Conservation (phyloP, 2,113 vertebrate species). For the Chloroceryle aenea region DNA sequence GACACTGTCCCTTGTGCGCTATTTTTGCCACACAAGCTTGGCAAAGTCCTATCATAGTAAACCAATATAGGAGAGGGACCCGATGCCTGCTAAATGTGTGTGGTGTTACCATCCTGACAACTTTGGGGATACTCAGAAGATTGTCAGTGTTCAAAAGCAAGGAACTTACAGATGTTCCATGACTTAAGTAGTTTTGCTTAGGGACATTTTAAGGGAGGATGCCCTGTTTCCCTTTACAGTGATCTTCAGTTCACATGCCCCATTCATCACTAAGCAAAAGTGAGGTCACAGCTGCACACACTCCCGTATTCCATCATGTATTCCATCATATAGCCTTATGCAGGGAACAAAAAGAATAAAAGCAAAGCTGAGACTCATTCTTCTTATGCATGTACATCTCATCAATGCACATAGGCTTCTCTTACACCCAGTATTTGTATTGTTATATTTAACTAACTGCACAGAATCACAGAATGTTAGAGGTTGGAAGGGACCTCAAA, state of each 20-base stretch:
- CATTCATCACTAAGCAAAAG: background rate
- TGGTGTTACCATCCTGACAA: too few relatives aligned
- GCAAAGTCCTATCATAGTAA: background rate
- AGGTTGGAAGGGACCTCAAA: too few relatives aligned
- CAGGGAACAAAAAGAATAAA: background rate
- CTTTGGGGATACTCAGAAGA: background rate
- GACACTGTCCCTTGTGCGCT: background rate
- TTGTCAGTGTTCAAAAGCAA: background rate
- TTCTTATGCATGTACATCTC: accelerated
- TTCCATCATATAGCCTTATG: too few relatives aligned
- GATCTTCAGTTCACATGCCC: accelerated
- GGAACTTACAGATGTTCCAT: background rate
- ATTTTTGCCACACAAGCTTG: background rate
- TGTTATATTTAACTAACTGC: background rate
- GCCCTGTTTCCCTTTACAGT: background rate
- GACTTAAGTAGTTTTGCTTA: background rate
- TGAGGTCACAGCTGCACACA: background rate
- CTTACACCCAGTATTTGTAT: background rate
- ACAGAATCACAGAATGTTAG: too few relatives aligned
- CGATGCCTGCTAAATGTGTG: background rate
- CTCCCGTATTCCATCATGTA: background rate
- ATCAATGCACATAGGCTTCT: background rate
- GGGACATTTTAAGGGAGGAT: background rate
- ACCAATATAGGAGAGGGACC: background rate
- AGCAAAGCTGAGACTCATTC: background rate